Evolutionary conservation across 2,888 invertebrate genomes (phyloP), one percentile per base, ranked within the genome.

Genomic region (Himalopsyche tibetana): DNA sequence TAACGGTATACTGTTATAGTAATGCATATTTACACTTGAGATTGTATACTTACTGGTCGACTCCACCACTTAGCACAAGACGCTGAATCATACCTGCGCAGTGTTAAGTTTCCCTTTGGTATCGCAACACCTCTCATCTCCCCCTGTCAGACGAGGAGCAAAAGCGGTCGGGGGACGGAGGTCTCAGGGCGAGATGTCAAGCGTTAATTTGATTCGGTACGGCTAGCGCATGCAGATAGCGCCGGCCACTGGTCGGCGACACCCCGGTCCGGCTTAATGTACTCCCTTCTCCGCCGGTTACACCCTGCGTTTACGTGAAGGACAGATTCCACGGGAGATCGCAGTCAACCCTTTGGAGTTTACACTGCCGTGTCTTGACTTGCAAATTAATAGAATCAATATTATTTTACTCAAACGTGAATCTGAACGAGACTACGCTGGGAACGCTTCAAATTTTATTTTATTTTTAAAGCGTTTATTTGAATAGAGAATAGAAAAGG

Each of bases 161-260:
- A 51, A 56, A 51, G 63, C 83, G 38, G 83, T 80, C 82, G 82
- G 55, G 55, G 83, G 83, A 63, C 85, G 42, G 15, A 28, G 82
- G 85, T 63, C 86, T 38, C 40, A 42, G 51, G 86, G 74, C 74
- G 55, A 55, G 36, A 45, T 69, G 88, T 87, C 88, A 86, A 85
- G 88, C 88, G 88, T 85, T 88, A 88, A 88, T 88, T 88, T 88
- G 88, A 88, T 88, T 88, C 84, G 84, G 87, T 63, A 85, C 86
- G 81, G 56, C n/a, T 81, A 51, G 69, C 84, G 87, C 87, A 88
- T 88, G 84, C 88, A 87, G 88, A 87, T 88, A 81, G 69, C 82
- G 82, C 84, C 36, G 86, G 81, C 74, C 84, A 28, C 63, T 63
- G 63, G 63, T 63, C 63, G n/a, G 63, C 11, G 63, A 28, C 63